Conservation (phyloP, 64 coral and sea anemone genomes). For the Stichodactyla mertensii region DNA sequence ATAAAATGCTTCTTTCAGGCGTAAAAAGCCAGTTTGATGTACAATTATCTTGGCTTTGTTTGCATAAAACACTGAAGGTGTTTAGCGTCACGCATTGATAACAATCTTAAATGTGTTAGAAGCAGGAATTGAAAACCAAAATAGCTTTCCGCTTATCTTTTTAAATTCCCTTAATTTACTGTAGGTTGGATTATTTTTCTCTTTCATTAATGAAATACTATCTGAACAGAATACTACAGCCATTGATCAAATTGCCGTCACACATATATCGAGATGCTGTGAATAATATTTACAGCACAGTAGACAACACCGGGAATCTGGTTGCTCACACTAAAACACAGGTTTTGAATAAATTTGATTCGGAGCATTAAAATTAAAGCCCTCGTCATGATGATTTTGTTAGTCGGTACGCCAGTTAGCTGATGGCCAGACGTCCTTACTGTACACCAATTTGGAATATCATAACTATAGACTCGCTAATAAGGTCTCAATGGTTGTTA, state of each 20-base stretch:
- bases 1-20: not conserved
- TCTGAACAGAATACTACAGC: not conserved
- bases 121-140: not conserved
- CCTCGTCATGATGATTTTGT: not conserved
- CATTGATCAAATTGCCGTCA: not conserved
- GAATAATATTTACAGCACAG: not conserved
- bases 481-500: not conserved
- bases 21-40: not conserved
- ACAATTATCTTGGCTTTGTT: not conserved
- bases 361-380: not conserved
- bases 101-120: conserved; percentile 11
- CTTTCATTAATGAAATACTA: not conserved
- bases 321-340: not conserved
- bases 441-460: not conserved
- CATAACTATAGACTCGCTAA: not conserved
- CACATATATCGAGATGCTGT: not conserved
- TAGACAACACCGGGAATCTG: not conserved
- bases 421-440: conserved; percentile 1
- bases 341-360: not conserved
- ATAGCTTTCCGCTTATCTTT: not conserved
- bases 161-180: not conserved
- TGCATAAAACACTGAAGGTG: not conserved
- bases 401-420: not conserved
- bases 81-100: conserved; percentile 10
- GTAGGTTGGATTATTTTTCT: not conserved